Base-by-base conservation (phyloP, 2,797 vertebrate species). In the Lutjanus argentimaculatus region DNA sequence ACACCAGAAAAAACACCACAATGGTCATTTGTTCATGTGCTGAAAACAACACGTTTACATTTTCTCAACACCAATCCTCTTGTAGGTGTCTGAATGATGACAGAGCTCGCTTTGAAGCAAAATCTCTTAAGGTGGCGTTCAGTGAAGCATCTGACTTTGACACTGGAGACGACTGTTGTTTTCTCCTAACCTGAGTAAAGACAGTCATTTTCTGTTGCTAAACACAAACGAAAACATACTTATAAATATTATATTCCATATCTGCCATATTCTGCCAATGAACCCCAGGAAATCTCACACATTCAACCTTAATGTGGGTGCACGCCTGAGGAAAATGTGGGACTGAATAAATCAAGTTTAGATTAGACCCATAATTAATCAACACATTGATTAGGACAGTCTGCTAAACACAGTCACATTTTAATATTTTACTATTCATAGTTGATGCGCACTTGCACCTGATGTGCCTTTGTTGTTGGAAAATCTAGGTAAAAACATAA, bases 401-500 rank as follows among this genome's bases (percentile, higher is more conserved):
- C 16, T 70, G 40, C 10, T 66, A 6, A 56, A 43, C 17, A 57
- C 12, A 64, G 48, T 46, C 21, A 2, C 22, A 42, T 48, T 69
- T 64, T 71, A 43, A 55, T 73, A 12, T 74, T 80, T 67, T 43
- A 45, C 15, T 69, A 12, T 68, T 74, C 22, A 21, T 40, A 19
- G 25, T 8, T 36, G 25, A 8, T 42, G 53, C 59, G 63, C 45
- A 76, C 58, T 63, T 74, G 83, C 70, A 68, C 36, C 64, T 83
- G 74, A 61, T 52, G 53, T 73, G 68, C 53, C 42, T 80, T 67
- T 77, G 77, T 65, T 79, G 48, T 36, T 5, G 40, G 57, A 56
- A 8, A 68, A 74, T 72, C 52, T 72, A 59, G 3, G 66, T 68
- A 86, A 89, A 90, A 42, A 74, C 55, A 55, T 75, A 40, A 75